Base-by-base conservation (phyloP, 1,140 invertebrate species). In the Stenopsyche tienmushanensis region DNA sequence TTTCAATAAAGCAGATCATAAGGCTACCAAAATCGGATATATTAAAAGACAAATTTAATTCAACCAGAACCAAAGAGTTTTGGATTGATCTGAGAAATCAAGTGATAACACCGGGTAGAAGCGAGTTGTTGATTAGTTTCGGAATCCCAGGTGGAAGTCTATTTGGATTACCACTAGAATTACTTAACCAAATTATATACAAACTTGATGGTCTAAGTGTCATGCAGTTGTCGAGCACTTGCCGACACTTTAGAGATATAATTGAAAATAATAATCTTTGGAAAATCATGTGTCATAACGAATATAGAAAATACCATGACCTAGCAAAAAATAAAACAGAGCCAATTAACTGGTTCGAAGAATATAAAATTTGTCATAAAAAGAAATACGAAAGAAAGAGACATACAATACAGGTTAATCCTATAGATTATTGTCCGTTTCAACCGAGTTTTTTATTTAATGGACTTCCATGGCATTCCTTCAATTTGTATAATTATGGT, bases 101-200 rank as follows among this genome's bases (percentile, higher is more conserved):
- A 2, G 41, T 69, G 1, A n/a, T 55, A 1, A 20, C 49, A 7
- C 66, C 66, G 39, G 18, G 57, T 7, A 55, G 62, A 0, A 47
- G 57, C 17, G 34, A 23, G n/a, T 41, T 49, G 26, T 52, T 69
- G n/a, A 7, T 55, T 8, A 44, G 17, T 23, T 29, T 29, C 8
- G 63, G 66, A 0, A 45, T 65, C 8, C 21, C 62, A 9, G 62
- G 29, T 34, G 62, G 62, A 8, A 69, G 66, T 29, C 50, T 69
- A 41, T 41, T 57, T 10, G 66, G 66, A 13, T 44, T 69, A 17
- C 66, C 66, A 2, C 41, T 25, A 10, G 66, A 69, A 44, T 21
- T 69, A 23, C 24, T 65, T 17, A n/a, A 23, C n/a, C 45, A 34
- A 17, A 54, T 54, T 17, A 54, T 54, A 29, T 5, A 34, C 2